These are phyloP conservation scores for Orestias chungarensis DNA, from an alignment of 2,797 vertebrate species.

Conservation along the genomic window DNA sequence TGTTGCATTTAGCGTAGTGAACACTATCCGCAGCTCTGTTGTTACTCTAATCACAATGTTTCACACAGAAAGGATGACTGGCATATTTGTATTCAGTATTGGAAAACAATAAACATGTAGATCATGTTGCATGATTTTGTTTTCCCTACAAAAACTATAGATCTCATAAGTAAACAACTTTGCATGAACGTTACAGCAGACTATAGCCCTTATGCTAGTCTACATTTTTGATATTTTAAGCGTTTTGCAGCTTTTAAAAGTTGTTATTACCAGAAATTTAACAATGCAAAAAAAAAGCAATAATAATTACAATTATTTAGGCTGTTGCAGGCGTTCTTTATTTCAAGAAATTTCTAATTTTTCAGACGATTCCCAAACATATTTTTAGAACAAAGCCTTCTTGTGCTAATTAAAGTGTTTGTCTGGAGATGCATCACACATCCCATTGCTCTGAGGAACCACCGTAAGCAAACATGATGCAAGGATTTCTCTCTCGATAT, in stretches of 20 bases:
- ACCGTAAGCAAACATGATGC: constrained; percentile 61
- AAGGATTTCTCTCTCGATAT: constrained; percentile 60
- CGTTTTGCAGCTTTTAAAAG: constrained; percentile 5
- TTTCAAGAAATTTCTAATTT: constrained; percentile 37
- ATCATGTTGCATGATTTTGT: not conserved
- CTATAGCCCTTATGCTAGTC: not conserved
- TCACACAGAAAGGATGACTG: not conserved
- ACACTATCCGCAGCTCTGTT: not conserved
- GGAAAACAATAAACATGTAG: not conserved
- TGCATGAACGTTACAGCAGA: not conserved
- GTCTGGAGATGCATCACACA: constrained; percentile 32
- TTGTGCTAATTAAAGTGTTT: constrained; percentile 58
- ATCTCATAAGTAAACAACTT: not conserved
- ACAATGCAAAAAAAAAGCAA: not conserved
- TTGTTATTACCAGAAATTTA: not conserved
- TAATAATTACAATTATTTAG: not conserved
- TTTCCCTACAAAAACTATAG: not conserved
- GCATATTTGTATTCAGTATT: not conserved
- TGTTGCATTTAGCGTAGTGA: not conserved
- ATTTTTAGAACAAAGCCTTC: constrained; percentile 32
- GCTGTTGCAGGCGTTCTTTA: constrained; percentile 8
- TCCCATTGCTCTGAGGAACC: constrained; percentile 40
- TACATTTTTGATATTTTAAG: constrained; percentile 5
- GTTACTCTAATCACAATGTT: not conserved
- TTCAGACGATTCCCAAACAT: constrained; percentile 16